Evolutionary conservation across 1,140 invertebrate genomes (phyloP), one percentile per base, ranked within the genome.

Genomic region (Agrypnia vestita): DNA sequence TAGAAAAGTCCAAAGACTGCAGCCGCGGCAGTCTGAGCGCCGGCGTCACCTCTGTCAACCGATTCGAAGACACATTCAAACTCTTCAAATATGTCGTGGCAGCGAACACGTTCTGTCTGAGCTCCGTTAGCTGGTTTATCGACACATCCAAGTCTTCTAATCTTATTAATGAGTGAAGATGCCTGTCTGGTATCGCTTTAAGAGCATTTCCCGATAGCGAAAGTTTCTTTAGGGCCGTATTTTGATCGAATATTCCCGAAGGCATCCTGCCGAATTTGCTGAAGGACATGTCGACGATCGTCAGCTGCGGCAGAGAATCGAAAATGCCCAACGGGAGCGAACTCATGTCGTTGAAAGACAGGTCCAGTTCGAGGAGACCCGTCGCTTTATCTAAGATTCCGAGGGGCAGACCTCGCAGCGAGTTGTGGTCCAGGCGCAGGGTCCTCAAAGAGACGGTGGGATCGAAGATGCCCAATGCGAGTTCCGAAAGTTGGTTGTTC

Each of bases 211-310:
- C 72, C 4, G 76, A 35, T 15, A 83, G 72, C 62, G 61, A 19
- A 19, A 83, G 53, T n/a, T 61, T 21, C 9, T 6, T 53, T 0
- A 83, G 17, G 21, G 19, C 9, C 17, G 12, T 72, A 13, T 51
- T 67, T 53, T 76, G 55, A 64, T 83, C 82, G 72, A 83, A 83
- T 12, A 83, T 83, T 53, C 82, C 82, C 11, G 75, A 78, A 0
- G 76, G 76, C 76, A 83, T 83, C 3, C 43, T n/a, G 19, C 51
- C 15, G 64, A 83, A 83, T 49, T 72, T 44, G 51, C 61, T 75
- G 10, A 19, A 55, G 15, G 76, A n/a, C 35, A 83, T 44, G 61
- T 79, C 72, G 1, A 83, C n/a, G 6, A 35, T 75, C 9, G 49
- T 11, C 4, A 83, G 51, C 10, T 67, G 9, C 44, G 62, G 53